phyloP scores from a whole-genome alignment of 2,888 invertebrate genomes.

The Drosophila algonquin region DNA sequence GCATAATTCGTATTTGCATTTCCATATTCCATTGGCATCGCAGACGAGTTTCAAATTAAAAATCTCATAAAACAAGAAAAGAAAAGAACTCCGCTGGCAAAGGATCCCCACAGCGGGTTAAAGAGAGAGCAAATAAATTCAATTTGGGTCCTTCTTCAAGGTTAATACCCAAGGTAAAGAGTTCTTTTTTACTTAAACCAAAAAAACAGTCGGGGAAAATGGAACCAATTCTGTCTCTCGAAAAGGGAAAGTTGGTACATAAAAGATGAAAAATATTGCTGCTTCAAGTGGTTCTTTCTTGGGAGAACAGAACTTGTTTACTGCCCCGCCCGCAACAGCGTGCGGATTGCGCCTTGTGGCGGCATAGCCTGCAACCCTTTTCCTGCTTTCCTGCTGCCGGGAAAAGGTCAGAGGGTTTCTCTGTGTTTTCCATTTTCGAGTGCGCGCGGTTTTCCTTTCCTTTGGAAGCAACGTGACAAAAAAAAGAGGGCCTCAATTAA shows the following conservation, averaged over 20 bases:
- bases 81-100: not conserved
- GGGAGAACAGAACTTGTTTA: constrained; percentile 9
- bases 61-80: constrained; percentile 4
- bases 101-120: constrained; percentile 4
- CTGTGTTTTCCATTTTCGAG: constrained; percentile 7
- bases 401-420: constrained; percentile 20
- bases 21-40: not conserved
- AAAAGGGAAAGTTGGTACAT: not conserved
- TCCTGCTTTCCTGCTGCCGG: not conserved
- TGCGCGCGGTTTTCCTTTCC: constrained; percentile 4
- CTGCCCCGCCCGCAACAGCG: not conserved
- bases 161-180: constrained; percentile 5
- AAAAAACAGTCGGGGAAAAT: constrained; percentile 1
- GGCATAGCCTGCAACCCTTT: constrained; percentile 4
- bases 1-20: not conserved
- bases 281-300: not conserved
- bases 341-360: not conserved
- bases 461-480: constrained; percentile 23
- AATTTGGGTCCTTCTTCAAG: not conserved
- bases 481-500: constrained; percentile 31
- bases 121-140: constrained; percentile 20
- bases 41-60: constrained; percentile 15
- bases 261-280: not conserved
- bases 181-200: not conserved
- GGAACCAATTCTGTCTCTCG: not conserved